Evolutionary conservation across 2,797 vertebrate species (phyloP), one percentile per base, ranked within the genome.

Genomic region (Enteromius anoplus): DNA sequence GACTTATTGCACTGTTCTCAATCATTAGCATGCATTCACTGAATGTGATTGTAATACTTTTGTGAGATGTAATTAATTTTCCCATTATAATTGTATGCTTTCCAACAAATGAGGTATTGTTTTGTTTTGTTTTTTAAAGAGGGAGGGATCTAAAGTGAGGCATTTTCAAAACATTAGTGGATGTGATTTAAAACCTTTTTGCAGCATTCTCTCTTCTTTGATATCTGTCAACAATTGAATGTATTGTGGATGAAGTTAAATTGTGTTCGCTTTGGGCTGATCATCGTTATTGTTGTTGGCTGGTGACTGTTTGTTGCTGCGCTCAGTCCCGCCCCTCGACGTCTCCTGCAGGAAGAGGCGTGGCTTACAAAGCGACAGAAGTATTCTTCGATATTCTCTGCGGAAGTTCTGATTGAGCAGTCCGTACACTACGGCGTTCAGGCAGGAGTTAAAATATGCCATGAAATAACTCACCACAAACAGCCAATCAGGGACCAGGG

Each of bases 381-480:
- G 80, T 72, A 97, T 97, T 68, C 91, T 91, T 86, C 95, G 96
- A 84, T 97, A 97, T 86, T 97, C 97, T 82, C 93, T 94, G 21
- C 93, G 91, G 89, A 97, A 97, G 92, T 97, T 97, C 91, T 96
- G 95, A 90, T 97, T 97, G 80, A 97, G 94, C 84, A 97, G 93
- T 88, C 96, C 96, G 0, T 97, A 97, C 83, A 96, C 93, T 77
- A 97, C 92, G 81, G 96, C 95, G 3, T 97, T 97, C 92, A 97
- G 96, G 93, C 96, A 97, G 89, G 96, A 97, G 90, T 97, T 97
- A 90, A 97, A 97, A 88, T 97, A 97, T 73, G 95, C 96, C 95
- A 97, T 95, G 88, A 96, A 96, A 90, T 96, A 97, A 88, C 96
- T 97, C 70, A 94, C 86, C 55, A 97, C 93, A 45, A 97, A 97